Base-by-base conservation (phyloP, 2,113 vertebrate genomes). In the Hiodon tergisus region DNA sequence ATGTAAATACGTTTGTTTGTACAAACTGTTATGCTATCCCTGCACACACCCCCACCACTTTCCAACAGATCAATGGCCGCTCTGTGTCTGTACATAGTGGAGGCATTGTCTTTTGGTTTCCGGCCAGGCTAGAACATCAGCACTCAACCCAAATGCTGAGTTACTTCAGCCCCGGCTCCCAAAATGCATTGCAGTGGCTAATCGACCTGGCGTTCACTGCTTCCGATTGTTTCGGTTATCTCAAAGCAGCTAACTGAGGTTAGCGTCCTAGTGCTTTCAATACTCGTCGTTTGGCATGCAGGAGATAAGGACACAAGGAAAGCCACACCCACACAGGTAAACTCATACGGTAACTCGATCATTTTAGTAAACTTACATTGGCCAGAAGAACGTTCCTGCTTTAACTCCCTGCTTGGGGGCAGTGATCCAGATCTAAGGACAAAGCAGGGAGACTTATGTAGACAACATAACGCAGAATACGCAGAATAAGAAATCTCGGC, bases 361-460 rank as follows among this genome's bases (percentile, higher is more conserved):
- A 31, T 31, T 31, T 31, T 73, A 6, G 14, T 46, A 17, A 81
- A 94, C 93, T 96, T 92, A 99, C 97, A 95, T 87, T 77, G 97
- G 96, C 97, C 97, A 99, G 92, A 99, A 99, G 92, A 99, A 99
- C 0, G 95, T 94, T 16, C 92, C 95, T 75, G 96, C 94, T 85
- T 94, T 97, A 83, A 99, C 93, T 47, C 95, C 96, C 89, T 99
- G 97, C 78, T 98, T 93, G 81, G 90, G 88, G 55, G 97, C 91
- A 14, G 96, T 98, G 89, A 99, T 94, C 96, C 96, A 99, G 82
- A 99, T 95, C 97, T 99, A 81, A 13, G 8, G 53, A 70, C 10
- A 57, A 9, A 16, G 17, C 46, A 58, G 66, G 10, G 31, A 31
- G 31, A 31, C 31, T 31, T 31, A 31, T 57, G 55, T 57, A 2